phyloP scores from a whole-genome alignment of 2,797 vertebrate species.

The Nannoperca australis region DNA sequence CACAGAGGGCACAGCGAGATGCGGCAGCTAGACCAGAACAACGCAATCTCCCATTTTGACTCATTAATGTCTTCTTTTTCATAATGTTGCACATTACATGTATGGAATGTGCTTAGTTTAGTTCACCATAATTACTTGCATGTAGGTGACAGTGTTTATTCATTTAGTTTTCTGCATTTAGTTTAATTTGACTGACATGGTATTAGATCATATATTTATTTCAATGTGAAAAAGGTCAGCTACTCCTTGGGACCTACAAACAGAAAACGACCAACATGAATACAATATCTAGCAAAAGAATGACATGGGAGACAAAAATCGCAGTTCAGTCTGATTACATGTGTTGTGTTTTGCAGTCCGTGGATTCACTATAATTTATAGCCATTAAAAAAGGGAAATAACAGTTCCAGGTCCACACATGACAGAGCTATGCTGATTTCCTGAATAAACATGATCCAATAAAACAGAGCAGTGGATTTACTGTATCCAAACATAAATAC shows the following conservation, averaged over 20 bases:
- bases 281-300: neutral
- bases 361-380: neutral
- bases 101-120: neutral
- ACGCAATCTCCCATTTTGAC: neutral
- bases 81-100: neutral
- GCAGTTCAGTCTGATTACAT: neutral
- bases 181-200: neutral
- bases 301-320: neutral
- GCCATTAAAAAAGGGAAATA: neutral
- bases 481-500: neutral
- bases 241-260: neutral
- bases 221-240: neutral
- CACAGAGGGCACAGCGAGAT: neutral
- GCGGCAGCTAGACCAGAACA: neutral
- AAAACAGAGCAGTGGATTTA: neutral
- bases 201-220: too few relatives aligned
- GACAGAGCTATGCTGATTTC: neutral
- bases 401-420: neutral
- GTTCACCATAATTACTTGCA: neutral
- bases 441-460: neutral
- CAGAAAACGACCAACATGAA: neutral
- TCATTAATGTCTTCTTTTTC: neutral
- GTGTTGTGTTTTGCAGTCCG: too few relatives aligned
- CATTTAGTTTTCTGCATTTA: neutral
- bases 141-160: neutral